Percentiles rank a stretch among this genome's conserved stretches.
These are phyloP conservation scores for Zaprionus nigranus DNA, from an alignment of 1,140 invertebrate species.

Conservation along the genomic window DNA sequence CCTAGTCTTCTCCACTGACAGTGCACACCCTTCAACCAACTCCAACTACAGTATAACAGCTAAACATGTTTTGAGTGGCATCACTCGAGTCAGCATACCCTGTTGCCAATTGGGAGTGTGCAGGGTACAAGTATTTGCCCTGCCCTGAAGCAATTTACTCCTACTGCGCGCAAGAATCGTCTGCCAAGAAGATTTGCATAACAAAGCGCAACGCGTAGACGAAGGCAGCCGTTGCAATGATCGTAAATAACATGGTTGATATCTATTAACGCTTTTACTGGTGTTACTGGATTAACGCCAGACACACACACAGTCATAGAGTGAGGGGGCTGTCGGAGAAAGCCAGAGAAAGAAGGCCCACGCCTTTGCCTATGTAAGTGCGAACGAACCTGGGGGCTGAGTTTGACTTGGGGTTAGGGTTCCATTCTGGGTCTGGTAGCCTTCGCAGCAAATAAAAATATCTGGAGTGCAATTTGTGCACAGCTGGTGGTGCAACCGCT, in stretches of 20 bases:
- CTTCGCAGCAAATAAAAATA: constrained; percentile 82
- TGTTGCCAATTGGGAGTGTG: background rate
- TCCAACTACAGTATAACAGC: too few species aligned
- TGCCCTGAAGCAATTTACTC: constrained; percentile 72
- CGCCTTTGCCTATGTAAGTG: background rate
- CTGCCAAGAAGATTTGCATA: constrained; percentile 57
- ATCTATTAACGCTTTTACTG: constrained; percentile 80
- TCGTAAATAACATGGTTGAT: constrained; percentile 75
- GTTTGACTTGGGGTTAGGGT: background rate
- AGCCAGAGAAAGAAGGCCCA: constrained; percentile 3
- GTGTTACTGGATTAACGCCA: constrained; percentile 75
- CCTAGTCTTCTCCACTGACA: too few species aligned
- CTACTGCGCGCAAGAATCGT: constrained; percentile 58
- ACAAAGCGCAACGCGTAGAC: constrained; percentile 52
- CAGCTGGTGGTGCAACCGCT: constrained; percentile 81
- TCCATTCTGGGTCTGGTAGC: constrained; percentile 19
- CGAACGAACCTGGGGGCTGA: background rate
- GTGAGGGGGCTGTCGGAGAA: constrained; percentile 8
- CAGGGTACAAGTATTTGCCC: constrained; percentile 36
- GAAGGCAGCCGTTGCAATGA: constrained; percentile 36
- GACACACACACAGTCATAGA: background rate
- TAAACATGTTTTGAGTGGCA: background rate
- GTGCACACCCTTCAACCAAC: too few species aligned
- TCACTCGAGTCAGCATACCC: background rate
- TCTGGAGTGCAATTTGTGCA: constrained; percentile 80